These are phyloP conservation scores for Nomada ferruginata DNA, from an alignment of 2,888 invertebrate genomes.

Conservation along the genomic window DNA sequence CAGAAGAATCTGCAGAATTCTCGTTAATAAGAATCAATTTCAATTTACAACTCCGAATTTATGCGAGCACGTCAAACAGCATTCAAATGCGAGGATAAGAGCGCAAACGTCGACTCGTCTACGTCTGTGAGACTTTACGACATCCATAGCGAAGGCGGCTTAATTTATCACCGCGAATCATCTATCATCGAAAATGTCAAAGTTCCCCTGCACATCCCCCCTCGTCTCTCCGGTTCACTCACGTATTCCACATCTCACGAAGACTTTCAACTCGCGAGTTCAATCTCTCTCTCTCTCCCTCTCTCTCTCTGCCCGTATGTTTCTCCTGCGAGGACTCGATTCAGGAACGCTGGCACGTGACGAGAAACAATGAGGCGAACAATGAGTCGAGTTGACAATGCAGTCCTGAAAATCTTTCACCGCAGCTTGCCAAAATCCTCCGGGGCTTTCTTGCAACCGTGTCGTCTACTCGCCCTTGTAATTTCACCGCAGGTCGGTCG, in stretches of 20 bases:
- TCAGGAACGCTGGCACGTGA: slow-evolving; percentile 62
- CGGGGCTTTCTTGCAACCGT: slow-evolving; percentile 55
- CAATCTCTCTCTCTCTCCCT: slow-evolving; percentile 13
- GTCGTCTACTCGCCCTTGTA: slow-evolving; percentile 30
- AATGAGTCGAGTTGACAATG: slow-evolving; percentile 68
- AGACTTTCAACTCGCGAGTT: slow-evolving; percentile 49
- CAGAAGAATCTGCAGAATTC: background rate
- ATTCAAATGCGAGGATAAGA: slow-evolving; percentile 4
- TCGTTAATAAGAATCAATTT: background rate
- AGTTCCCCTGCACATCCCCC: slow-evolving; percentile 27
- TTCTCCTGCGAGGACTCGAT: slow-evolving; percentile 36
- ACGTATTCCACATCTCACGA: slow-evolving; percentile 36
- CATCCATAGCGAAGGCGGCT: slow-evolving; percentile 53
- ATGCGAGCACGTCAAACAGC: slow-evolving; percentile 3
- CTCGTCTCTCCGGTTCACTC: slow-evolving; percentile 2
- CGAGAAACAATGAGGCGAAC: slow-evolving; percentile 70
- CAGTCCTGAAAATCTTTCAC: slow-evolving; percentile 65
- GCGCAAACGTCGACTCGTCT: slow-evolving; percentile 19
- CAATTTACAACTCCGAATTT: slow-evolving; percentile 6
- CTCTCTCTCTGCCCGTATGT: slow-evolving; percentile 13
- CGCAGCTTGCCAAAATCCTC: slow-evolving; percentile 65
- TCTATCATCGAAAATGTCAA: slow-evolving; percentile 67
- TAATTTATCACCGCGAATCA: slow-evolving; percentile 69
- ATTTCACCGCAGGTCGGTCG: slow-evolving; percentile 42
- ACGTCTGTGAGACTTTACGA: slow-evolving; percentile 21